Evolutionary conservation across 2,888 invertebrate genomes (phyloP), one percentile per base, ranked within the genome.

Genomic region (Chymomyza procnemis): DNA sequence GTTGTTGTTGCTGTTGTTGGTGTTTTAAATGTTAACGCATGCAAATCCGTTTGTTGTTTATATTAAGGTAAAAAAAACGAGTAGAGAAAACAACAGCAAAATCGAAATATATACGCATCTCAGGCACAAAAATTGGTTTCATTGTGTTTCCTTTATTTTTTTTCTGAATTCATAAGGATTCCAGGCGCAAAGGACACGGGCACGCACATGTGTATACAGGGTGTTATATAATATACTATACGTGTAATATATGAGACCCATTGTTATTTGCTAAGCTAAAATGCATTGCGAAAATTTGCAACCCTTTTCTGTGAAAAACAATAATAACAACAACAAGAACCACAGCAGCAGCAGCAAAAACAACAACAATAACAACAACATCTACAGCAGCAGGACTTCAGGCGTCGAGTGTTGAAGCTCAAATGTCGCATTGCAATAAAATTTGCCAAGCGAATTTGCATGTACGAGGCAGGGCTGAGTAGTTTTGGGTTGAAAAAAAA

Each of bases 401-500:
- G 82, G 81, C 82, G 78, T 79, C 78, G 81, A 82, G 81, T 81
- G 85, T 78, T 82, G 82, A 82, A 82, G 82, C 85, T 82, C 82
- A 82, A 82, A 82, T 82, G 82, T 82, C 82, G 82, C 82, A 82
- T 78, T 82, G 82, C 85, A 85, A 85, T 82, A 85, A 85, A 82
- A 82, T 76, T 77, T 78, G 26, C 54, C 22, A 70, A 64, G 76
- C 60, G 26, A 26, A 41, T 41, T 41, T 41, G 34, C 34, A 41
- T 41, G 61, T 66, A 64, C 67, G 46, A 56, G 61, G 26, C 6
- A 6, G 8, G 26, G 26, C 26, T 26, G 8, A 26, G 26, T n/a
- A n/a, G n/a, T n/a, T n/a, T n/a, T n/a, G n/a, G n/a, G n/a, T n/a
- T n/a, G n/a, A n/a, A n/a, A n/a, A n/a, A n/a, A n/a, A n/a, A n/a